Evolutionary conservation across 2,797 vertebrate genomes (phyloP), one percentile per base, ranked within the genome.

Genomic region (Lemur catta): DNA sequence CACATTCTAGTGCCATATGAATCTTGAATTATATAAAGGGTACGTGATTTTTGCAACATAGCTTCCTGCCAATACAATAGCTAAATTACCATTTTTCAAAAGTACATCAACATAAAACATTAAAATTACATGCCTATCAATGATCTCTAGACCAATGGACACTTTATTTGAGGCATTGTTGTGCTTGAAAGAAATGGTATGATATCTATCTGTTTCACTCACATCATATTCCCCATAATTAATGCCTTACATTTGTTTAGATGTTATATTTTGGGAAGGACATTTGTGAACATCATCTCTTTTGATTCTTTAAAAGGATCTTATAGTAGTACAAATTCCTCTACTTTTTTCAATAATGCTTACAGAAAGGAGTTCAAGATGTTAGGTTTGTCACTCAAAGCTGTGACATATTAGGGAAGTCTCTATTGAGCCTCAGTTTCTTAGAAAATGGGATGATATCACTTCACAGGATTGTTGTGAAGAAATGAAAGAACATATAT

Each of bases 241-340:
- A 91, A 79, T 87, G 33, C 33, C 50, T 94, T 84, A 61, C 26
- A 57, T 84, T 92, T 91, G 35, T 59, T 65, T 80, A 93, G 72
- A 41, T 7, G 3, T 28, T 95, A 46, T 69, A 28, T 18, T 74
- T 78, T 59, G 33, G 71, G 41, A 94, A 92, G 50, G 76, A 28
- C 7, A 43, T 75, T 79, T 93, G n/a, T 93, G 57, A 84, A 75
- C 26, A 35, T 50, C 26, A 52, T 71, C 55, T 71, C 46, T 24
- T 46, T 63, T 93, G 59, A 89, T 95, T 91, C 43, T 92, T 93
- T 30, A 48, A 93, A 92, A 52, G 14, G 20, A 61, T 69, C 69
- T 57, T 87, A 6, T 61, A 35, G 46, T 50, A 43, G 20, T 84
- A 50, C 17, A 69, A n/a, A 89, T 82, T 88, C 15, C 26, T 76